Conservation (phyloP, 2,797 vertebrate genomes). For the Lycodopsis pacificus region DNA sequence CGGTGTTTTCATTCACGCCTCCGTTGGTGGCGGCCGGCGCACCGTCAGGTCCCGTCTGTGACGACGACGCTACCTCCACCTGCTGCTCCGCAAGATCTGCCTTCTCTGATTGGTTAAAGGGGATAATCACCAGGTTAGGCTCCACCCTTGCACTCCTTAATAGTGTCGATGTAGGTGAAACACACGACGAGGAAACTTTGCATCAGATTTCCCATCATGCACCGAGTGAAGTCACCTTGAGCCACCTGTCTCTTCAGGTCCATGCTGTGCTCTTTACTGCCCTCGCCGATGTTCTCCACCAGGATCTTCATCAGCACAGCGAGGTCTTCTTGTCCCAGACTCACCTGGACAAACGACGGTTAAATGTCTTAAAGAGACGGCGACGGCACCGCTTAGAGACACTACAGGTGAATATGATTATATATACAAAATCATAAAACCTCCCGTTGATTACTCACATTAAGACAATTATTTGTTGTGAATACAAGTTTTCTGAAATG, state of each 20-base stretch:
- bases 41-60: constrained; percentile 9
- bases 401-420: no score
- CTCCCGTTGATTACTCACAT: no score
- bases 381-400: no score
- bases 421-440: no score
- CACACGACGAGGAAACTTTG: no score
- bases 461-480: no score
- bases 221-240: constrained; percentile 75
- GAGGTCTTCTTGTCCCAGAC: constrained; percentile 91
- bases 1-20: constrained; percentile 73
- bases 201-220: constrained; percentile 15
- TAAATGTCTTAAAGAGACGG: no score
- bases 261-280: constrained; percentile 65
- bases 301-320: constrained; percentile 92
- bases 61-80: constrained; percentile 1
- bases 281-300: constrained; percentile 92
- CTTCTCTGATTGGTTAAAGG: constrained; percentile 48
- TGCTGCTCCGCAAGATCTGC: constrained; percentile 48
- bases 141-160: background rate
- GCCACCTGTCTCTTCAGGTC: constrained; percentile 65
- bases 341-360: constrained; percentile 80
- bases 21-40: constrained; percentile 21
- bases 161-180: no score
- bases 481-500: no score
- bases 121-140: background rate